A percentile compares a stretch with the other conserved stretches of the same genome.
phyloP scores from a whole-genome alignment of 1,140 invertebrate genomes.

The Heliconius hermathena region DNA sequence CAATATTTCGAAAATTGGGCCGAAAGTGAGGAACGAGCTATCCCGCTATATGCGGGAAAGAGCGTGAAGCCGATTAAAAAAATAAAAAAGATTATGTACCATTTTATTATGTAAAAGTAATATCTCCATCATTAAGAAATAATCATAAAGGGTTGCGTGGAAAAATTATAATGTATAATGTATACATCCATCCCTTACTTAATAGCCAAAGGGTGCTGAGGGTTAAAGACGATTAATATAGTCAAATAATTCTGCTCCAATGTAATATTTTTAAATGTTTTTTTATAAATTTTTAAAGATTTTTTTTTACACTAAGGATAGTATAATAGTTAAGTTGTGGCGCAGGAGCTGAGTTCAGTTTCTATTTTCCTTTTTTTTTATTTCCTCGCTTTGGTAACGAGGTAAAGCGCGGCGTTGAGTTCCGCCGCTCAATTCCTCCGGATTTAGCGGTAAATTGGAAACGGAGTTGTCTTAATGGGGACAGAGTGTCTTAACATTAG shows the following conservation, averaged over 20 bases:
- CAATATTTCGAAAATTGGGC: too few relatives aligned
- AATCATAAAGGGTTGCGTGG: background rate
- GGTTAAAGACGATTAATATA: slow-evolving; percentile 13
- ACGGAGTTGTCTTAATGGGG: too few relatives aligned
- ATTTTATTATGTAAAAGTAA: slow-evolving; percentile 12
- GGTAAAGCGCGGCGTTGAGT: too few relatives aligned
- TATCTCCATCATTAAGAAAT: slow-evolving; percentile 10
- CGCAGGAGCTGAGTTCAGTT: too few relatives aligned
- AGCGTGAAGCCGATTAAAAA: too few relatives aligned
- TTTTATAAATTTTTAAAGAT: background rate
- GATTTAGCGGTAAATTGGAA: too few relatives aligned
- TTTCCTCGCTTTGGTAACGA: too few relatives aligned
- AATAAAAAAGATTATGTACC: background rate
- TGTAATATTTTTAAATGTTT: background rate
- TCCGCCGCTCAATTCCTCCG: too few relatives aligned
- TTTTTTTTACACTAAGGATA: background rate
- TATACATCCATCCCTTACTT: background rate
- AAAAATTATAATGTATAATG: background rate
- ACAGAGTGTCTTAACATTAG: too few relatives aligned
- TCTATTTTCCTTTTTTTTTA: too few relatives aligned
- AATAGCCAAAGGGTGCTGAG: slow-evolving; percentile 13
- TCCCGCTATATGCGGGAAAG: too few relatives aligned
- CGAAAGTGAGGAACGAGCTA: too few relatives aligned
- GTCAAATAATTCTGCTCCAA: background rate
- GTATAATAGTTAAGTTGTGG: background rate